These are phyloP conservation scores for Drosophila cracens DNA, from an alignment of 2,888 invertebrate species.

Conservation along the genomic window DNA sequence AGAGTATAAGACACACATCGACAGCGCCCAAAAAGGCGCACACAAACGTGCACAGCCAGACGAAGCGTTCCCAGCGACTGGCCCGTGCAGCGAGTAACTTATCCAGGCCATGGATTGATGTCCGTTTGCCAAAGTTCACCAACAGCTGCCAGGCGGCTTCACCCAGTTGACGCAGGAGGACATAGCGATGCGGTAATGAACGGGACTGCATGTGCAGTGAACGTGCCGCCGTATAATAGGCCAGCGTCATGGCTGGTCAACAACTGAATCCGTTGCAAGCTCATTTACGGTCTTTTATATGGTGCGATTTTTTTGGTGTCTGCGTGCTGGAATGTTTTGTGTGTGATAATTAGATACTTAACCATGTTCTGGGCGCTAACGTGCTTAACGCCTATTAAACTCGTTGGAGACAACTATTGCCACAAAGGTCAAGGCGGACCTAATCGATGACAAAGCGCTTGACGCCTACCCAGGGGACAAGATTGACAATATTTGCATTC, in stretches of 20 bases:
- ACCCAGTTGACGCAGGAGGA: constrained; percentile 26
- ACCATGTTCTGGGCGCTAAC: constrained; percentile 39
- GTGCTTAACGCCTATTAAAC: constrained; percentile 63
- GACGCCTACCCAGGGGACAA: constrained; percentile 25
- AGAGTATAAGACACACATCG: constrained; percentile 81
- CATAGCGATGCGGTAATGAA: constrained; percentile 26
- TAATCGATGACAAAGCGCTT: constrained; percentile 39
- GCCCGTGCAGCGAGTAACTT: constrained; percentile 65
- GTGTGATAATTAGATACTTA: constrained; percentile 57
- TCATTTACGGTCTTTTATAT: constrained; percentile 57
- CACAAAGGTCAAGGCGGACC: constrained; percentile 46
- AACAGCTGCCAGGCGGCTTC: constrained; percentile 64
- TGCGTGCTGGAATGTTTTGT: constrained; percentile 51
- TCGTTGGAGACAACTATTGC: constrained; percentile 19
- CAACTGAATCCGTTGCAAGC: constrained; percentile 40
- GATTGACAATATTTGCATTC: constrained; percentile 44
- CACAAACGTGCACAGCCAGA: constrained; percentile 79
- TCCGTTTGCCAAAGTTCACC: constrained; percentile 73
- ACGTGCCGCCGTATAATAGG: constrained; percentile 51
- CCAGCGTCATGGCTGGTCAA: constrained; percentile 56
- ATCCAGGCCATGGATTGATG: constrained; percentile 82
- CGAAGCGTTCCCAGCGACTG: constrained; percentile 73
- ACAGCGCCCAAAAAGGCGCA: constrained; percentile 80
- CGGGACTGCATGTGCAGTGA: constrained; percentile 27
- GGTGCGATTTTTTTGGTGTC: neutral